phyloP scores from a whole-genome alignment of 2,888 invertebrate species.

The Hydrotaea cyrtoneurina region DNA sequence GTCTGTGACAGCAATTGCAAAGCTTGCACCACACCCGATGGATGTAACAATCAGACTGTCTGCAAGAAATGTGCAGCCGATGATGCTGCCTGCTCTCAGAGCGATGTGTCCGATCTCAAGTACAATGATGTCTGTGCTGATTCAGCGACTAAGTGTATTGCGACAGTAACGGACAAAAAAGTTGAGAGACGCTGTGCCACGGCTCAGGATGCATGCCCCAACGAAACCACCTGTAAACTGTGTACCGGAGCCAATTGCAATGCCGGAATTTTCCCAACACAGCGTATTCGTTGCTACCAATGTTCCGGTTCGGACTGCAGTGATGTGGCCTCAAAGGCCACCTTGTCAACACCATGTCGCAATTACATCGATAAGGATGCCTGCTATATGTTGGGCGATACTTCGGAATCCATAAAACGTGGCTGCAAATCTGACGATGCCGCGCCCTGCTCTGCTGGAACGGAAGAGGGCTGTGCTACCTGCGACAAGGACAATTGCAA shows the following conservation, averaged over 20 bases:
- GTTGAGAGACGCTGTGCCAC: constrained; percentile 69
- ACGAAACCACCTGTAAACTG: constrained; percentile 56
- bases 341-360: constrained; percentile 59
- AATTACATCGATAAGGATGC: constrained; percentile 68
- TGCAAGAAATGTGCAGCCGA: constrained; percentile 71
- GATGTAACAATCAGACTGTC: constrained; percentile 68
- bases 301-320: constrained; percentile 68
- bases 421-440: constrained; percentile 72
- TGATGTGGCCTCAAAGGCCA: constrained; percentile 31
- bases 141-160: constrained; percentile 68
- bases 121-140: constrained; percentile 68
- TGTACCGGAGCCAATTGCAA: constrained; percentile 69
- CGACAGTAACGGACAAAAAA: constrained; percentile 67
- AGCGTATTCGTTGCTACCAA: constrained; percentile 71
- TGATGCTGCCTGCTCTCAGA: constrained; percentile 69
- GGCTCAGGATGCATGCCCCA: constrained; percentile 27
- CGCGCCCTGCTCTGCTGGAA: constrained; percentile 63
- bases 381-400: constrained; percentile 69
- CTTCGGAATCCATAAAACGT: constrained; percentile 66
- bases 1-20: not conserved
- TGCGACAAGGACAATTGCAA: constrained; percentile 71
- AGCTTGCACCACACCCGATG: constrained; percentile 58
- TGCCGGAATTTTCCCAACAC: constrained; percentile 68
- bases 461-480: constrained; percentile 63
- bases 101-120: constrained; percentile 31